Evolutionary conservation across 1,140 invertebrate species (phyloP).

Genomic region (Fragariocoptes setiger): DNA sequence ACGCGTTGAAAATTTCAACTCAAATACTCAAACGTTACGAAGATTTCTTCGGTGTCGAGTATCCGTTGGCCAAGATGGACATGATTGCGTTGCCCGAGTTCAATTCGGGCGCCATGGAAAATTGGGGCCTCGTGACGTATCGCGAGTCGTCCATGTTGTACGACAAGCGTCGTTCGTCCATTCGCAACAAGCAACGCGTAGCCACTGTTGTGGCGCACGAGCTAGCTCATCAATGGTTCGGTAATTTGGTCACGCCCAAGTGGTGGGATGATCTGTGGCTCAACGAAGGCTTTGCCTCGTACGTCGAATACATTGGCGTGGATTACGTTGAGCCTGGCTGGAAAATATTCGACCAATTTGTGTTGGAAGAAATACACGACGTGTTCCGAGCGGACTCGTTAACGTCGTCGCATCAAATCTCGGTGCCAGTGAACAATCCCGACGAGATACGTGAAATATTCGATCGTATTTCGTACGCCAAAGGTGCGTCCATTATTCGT

Average conservation of each 20-base stretch:
- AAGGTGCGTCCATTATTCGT: conserved; percentile 42
- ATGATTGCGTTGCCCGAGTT: conserved; percentile 56
- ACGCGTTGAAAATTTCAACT: conserved; percentile 37
- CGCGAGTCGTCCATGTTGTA: conserved; percentile 26
- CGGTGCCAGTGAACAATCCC: conserved; percentile 43
- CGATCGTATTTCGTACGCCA: conserved; percentile 64
- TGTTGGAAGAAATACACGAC: conserved; percentile 12
- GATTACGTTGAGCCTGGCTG: conserved; percentile 37
- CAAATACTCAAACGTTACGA: conserved; percentile 47
- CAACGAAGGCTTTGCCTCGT: conserved; percentile 66
- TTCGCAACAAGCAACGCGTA: conserved; percentile 37
- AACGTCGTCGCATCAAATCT: conserved; percentile 52
- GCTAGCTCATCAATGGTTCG: conserved; percentile 24
- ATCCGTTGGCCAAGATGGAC: conserved; percentile 36
- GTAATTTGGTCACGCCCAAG: conserved; percentile 36
- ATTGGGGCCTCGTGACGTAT: conserved; percentile 57
- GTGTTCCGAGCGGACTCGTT: conserved; percentile 30
- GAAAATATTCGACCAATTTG: conserved; percentile 17
- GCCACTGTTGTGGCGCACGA: conserved; percentile 50
- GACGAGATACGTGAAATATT: conserved; percentile 72
- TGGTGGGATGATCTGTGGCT: conserved; percentile 83
- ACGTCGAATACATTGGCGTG: conserved; percentile 44
- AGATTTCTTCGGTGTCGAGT: conserved; percentile 45
- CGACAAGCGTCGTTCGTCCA: conserved; percentile 26
- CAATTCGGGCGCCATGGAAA: conserved; percentile 58